Base-by-base conservation (phyloP, 1,140 invertebrate species). In the Cryptotermes secundus region DNA sequence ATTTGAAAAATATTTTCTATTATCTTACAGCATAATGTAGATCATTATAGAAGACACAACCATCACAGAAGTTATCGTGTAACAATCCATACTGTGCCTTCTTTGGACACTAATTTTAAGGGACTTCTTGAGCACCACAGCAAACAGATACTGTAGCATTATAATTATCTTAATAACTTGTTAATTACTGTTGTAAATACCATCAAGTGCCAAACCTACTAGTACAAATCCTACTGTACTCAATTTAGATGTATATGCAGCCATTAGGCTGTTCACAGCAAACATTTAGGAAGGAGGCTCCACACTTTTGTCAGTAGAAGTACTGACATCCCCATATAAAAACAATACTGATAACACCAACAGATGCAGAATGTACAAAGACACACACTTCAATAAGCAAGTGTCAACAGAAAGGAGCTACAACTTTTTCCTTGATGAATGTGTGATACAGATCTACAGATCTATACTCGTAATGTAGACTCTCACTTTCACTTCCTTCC, bases 61-160 rank as follows among this genome's bases (percentile, higher is more conserved):
- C 59, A 72, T 72, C 59, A 24, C 53, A 31, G 59, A 72, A 72
- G 16, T 81, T n/a, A 81, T 81, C 26, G 35, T 36, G 9, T 26
- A 36, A 65, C 59, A 19, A 83, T 79, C 83, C 83, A 83, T 83
- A 83, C n/a, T 72, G 83, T 83, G 83, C 83, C 83, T 83, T 83
- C 65, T 36, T 83, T 83, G 12, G 79, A 65, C 34, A 79, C 59
- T 26, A 49, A 34, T 24, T 34, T 38, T 53, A 59, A 31, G 31
- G 59, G 45, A 45, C 35, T 65, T 24, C 22, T 81, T 34, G 80
- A 38, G 83, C 83, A 83, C 83, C n/a, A 34, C 26, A 72, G 83
- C 83, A 72, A 59, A 19, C 34, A 65, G n/a, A 36, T 1, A 82
- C 31, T 31, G n/a, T n/a, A 31, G 31, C 19, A 19, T 26, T 45